Percentiles rank a stretch among this genome's conserved stretches.
Evolutionary conservation across 2,888 invertebrate species (phyloP).

Genomic region (Deilephila porcellus): DNA sequence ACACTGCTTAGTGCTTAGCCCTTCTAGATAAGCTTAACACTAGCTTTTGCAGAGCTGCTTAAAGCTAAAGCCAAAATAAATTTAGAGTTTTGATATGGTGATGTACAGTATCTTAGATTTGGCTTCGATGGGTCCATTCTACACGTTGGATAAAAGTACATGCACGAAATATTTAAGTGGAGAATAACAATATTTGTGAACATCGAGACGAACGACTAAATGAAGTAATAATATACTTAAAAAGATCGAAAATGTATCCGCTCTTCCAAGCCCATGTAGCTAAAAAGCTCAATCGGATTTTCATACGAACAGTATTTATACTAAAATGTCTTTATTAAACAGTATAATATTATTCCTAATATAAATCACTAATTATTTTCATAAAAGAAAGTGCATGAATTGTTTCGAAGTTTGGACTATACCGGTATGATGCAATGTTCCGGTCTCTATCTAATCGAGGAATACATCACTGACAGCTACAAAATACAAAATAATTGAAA

Average conservation of each 20-base stretch:
- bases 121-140: too few relatives aligned
- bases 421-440: slow-evolving; percentile 8
- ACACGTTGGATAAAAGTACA: too few relatives aligned
- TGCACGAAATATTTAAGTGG: too few relatives aligned
- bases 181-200: too few relatives aligned
- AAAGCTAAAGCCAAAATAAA: not conserved
- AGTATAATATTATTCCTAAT: not conserved
- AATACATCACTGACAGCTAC: slow-evolving; percentile 30
- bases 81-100: too few relatives aligned
- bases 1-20: not conserved
- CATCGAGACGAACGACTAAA: too few relatives aligned
- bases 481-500: slow-evolving; percentile 41
- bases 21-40: not conserved
- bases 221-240: too few relatives aligned
- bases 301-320: not conserved
- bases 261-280: too few relatives aligned
- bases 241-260: too few relatives aligned
- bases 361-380: not conserved
- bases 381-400: not conserved
- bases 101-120: too few relatives aligned
- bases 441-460: slow-evolving; percentile 30
- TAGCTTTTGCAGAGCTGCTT: not conserved
- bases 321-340: not conserved
- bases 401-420: not conserved
- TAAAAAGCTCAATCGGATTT: not conserved